phyloP scores from a whole-genome alignment of 2,113 vertebrate genomes.

The Malurus alboscapulatus region DNA sequence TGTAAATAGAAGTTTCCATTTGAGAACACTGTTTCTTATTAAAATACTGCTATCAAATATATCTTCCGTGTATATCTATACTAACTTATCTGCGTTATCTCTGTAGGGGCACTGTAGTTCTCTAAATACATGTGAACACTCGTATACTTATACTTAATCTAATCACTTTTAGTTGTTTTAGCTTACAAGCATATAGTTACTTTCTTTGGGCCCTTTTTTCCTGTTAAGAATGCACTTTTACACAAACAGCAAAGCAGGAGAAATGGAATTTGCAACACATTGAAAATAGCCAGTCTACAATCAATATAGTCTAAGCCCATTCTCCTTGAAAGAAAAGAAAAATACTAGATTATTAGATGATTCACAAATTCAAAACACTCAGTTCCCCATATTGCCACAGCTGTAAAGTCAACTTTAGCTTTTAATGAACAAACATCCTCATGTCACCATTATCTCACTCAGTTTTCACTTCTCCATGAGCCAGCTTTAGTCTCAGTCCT shows the following conservation, averaged over 20 bases:
- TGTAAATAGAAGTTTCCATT: not conserved
- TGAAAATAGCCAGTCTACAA: not conserved
- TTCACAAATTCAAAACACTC: not conserved
- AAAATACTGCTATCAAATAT: not conserved
- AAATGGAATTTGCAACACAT: not conserved
- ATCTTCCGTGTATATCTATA: not conserved
- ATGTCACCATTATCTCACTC: not conserved
- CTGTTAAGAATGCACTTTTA: not conserved
- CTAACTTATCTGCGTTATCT: not conserved
- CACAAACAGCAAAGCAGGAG: not conserved
- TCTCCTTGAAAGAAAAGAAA: not conserved
- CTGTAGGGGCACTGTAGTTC: not conserved
- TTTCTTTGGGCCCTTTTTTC: not conserved
- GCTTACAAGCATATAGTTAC: not conserved
- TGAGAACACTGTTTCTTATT: not conserved
- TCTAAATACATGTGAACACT: not conserved
- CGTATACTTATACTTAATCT: not conserved
- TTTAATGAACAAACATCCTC: not conserved
- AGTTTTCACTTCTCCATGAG: conserved; percentile 12
- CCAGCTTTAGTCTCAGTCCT: not conserved
- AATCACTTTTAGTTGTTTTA: not conserved
- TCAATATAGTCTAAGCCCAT: not conserved
- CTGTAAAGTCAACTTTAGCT: not conserved
- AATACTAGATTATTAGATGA: not conserved
- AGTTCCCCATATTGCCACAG: not conserved